A percentile compares a stretch with the other conserved stretches of the same genome.
Conservation (phyloP, 2,113 vertebrate species). For the Grus americana region DNA sequence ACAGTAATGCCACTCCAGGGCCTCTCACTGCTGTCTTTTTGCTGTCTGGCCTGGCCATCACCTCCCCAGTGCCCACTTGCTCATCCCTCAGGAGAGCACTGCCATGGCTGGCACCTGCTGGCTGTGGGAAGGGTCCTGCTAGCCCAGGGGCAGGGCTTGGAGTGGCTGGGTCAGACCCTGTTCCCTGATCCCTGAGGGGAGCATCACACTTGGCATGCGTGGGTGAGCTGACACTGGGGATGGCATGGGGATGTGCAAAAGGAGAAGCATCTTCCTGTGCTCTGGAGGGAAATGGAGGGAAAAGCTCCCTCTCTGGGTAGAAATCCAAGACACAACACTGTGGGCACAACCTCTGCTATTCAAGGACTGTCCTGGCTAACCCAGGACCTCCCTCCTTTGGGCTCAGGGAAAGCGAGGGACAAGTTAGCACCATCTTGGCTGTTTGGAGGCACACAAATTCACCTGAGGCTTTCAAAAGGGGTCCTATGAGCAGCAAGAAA, state of each 20-base stretch:
- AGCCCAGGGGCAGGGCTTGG: background rate
- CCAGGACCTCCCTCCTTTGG: background rate
- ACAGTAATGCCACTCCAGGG: background rate
- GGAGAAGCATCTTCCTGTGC: background rate
- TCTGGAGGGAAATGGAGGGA: background rate
- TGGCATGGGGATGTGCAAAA: background rate
- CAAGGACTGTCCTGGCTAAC: background rate
- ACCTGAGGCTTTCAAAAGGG: background rate
- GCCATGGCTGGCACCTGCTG: background rate
- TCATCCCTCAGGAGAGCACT: background rate
- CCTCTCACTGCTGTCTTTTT: background rate
- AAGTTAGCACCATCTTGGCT: background rate
- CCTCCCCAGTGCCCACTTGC: background rate
- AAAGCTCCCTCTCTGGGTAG: background rate
- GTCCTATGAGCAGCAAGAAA: background rate
- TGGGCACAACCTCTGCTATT: background rate
- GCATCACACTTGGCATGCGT: accelerated
- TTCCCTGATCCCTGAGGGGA: background rate
- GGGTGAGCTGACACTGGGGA: background rate
- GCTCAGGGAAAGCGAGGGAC: background rate
- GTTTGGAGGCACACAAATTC: background rate
- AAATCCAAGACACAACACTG: background rate
- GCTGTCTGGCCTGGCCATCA: background rate
- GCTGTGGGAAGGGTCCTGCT: background rate
- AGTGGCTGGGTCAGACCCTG: accelerated